Evolutionary conservation across 2,888 invertebrate genomes (phyloP).

Genomic region (Cerastis rubricosa): DNA sequence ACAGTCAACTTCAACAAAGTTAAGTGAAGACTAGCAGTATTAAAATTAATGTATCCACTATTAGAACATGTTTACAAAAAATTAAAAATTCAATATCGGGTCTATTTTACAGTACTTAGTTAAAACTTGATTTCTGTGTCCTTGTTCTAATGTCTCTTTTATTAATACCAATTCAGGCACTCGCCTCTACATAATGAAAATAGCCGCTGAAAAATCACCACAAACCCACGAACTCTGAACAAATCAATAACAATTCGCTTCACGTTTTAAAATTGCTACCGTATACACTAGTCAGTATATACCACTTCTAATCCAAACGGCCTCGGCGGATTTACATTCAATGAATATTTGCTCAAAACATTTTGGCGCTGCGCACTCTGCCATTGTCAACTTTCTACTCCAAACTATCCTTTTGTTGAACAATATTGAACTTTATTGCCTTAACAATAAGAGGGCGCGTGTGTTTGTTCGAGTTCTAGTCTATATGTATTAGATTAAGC

Average conservation of each 20-base stretch:
- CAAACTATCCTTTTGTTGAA: slow-evolving; percentile 57
- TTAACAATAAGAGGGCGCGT: slow-evolving; percentile 49
- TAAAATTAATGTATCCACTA: no score
- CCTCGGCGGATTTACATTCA: slow-evolving; percentile 85
- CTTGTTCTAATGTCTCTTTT: background rate
- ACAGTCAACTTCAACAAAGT: no score
- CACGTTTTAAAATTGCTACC: slow-evolving; percentile 68
- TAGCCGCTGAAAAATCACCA: slow-evolving; percentile 6
- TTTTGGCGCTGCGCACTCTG: slow-evolving; percentile 79
- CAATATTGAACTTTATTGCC: slow-evolving; percentile 68
- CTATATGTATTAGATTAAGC: slow-evolving; percentile 74
- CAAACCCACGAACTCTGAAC: slow-evolving; percentile 14
- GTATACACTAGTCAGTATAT: slow-evolving; percentile 73
- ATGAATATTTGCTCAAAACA: slow-evolving; percentile 88
- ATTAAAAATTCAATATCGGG: background rate
- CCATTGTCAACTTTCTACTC: slow-evolving; percentile 77
- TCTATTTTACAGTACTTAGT: background rate
- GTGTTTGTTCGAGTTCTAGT: slow-evolving; percentile 35
- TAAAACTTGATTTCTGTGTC: background rate
- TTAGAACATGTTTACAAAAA: no score
- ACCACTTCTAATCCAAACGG: slow-evolving; percentile 82
- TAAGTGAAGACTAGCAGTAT: no score
- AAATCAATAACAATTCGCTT: slow-evolving; percentile 66
- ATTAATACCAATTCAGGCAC: background rate
- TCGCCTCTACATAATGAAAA: background rate